These are phyloP conservation scores for Ictalurus punctatus DNA, from an alignment of 2,113 vertebrate genomes.

Conservation along the genomic window DNA sequence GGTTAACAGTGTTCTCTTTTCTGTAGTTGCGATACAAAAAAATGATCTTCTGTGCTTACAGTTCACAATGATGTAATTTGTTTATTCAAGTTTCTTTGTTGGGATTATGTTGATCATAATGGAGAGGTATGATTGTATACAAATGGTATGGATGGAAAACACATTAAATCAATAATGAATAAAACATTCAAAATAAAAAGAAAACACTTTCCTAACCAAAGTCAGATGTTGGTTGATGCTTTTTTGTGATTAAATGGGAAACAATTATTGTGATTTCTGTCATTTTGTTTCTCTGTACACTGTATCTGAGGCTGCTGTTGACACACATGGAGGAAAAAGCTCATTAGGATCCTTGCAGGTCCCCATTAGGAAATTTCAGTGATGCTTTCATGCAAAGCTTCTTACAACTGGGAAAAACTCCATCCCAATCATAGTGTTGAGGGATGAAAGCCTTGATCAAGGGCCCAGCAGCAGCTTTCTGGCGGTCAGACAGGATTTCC, in stretches of 20 bases:
- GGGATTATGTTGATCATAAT: constrained; percentile 52
- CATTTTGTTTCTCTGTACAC: neutral
- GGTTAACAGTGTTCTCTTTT: constrained; percentile 62
- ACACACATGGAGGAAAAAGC: neutral
- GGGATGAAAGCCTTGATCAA: neutral
- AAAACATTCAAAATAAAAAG: constrained; percentile 62
- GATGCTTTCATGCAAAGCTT: neutral
- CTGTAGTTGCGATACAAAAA: constrained; percentile 59
- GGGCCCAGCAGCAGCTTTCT: neutral
- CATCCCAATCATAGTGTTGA: neutral
- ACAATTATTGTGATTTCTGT: neutral
- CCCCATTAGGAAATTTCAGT: constrained; percentile 8
- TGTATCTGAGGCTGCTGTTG: neutral
- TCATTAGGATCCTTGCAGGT: constrained; percentile 23
- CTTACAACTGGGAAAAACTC: neutral
- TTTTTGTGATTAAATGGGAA: neutral
- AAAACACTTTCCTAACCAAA: constrained; percentile 72
- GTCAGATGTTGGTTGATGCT: constrained; percentile 60
- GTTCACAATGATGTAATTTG: constrained; percentile 41
- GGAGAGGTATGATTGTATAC: constrained; percentile 59
- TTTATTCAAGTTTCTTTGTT: constrained; percentile 36
- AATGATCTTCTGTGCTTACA: constrained; percentile 58
- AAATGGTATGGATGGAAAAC: constrained; percentile 52
- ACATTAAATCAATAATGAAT: constrained; percentile 55
- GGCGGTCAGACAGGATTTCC: neutral